These are phyloP conservation scores for Mimas tiliae DNA, from an alignment of 2,888 invertebrate species.

Conservation along the genomic window DNA sequence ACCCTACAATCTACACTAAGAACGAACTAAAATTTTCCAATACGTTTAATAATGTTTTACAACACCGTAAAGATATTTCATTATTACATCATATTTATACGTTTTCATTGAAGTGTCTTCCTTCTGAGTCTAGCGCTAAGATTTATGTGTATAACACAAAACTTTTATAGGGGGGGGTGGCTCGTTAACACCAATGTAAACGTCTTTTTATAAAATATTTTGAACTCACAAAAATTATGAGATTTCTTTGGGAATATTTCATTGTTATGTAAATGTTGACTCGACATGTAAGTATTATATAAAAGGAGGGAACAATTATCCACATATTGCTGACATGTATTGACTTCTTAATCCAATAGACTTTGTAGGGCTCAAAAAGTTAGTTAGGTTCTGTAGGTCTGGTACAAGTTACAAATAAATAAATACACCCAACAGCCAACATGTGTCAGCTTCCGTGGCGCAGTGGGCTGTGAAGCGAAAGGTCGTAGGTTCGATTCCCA, in stretches of 20 bases:
- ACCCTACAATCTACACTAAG: background rate
- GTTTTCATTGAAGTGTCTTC: constrained; percentile 66
- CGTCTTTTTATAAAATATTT: constrained; percentile 72
- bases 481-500: no score
- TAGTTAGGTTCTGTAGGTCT: no score
- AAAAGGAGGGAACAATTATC: background rate
- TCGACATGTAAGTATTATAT: constrained; percentile 45
- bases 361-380: no score
- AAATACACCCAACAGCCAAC: no score
- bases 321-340: background rate
- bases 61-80: constrained; percentile 67
- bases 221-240: constrained; percentile 47
- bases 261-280: constrained; percentile 74
- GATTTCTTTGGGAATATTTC: constrained; percentile 62
- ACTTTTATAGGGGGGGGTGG: constrained; percentile 72
- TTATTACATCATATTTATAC: constrained; percentile 72
- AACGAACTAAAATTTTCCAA: constrained; percentile 38
- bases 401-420: no score
- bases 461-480: no score
- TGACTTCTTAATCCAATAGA: background rate
- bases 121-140: constrained; percentile 55
- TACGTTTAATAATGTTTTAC: constrained; percentile 57
- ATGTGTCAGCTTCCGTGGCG: no score
- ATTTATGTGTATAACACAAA: constrained; percentile 76
- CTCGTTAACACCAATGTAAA: constrained; percentile 83